Evolutionary conservation across 2,888 invertebrate genomes (phyloP), one percentile per base, ranked within the genome.

Genomic region (Habrosyne pyritoides): DNA sequence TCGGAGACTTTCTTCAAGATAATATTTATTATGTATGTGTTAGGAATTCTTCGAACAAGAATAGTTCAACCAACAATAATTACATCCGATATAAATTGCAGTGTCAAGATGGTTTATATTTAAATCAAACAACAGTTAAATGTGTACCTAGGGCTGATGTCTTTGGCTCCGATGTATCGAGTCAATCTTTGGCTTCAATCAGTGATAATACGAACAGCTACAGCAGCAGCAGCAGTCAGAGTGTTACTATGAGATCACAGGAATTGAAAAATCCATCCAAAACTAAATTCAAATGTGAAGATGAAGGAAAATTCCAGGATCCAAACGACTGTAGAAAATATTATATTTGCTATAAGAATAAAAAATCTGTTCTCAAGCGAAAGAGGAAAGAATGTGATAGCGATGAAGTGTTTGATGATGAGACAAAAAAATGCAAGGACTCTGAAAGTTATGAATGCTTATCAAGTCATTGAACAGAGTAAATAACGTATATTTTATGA

Each of bases 21-120:
- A 84, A 91, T 63, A 67, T 82, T 57, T 93, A 93, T 64, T 88
- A 87, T 58, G 83, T 90, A 53, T 94, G 94, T 69, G 73, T 86
- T 28, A 82, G 73, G 64, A 78, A 79, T 63, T 73, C 59, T 21
- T 21, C 66, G 2, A 61, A 70, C 47, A 42, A 18, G 18, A 18
- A 18, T 42, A 18, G 8, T 42, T 42, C 42, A 18, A 12, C 18
- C 14, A 42, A 42, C 10, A 2, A 42, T 42, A 63, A 59, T 30
- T 89, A 83, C 57, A 60, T 83, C 47, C 78, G 86, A 72, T 91
- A 83, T 68, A 88, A 84, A 74, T 79, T 91, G 55, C 81, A 83
- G 69, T 92, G 92, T 65, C 82, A 82, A 56, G 73, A 64, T 52
- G 86, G 83, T 55, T 90, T 82, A 56, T 63, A 75, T 60, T 75